A percentile compares a stretch with the other conserved stretches of the same genome.
Conservation (phyloP, 92 coral and sea anemone species). For the Bergia puertoricense region DNA sequence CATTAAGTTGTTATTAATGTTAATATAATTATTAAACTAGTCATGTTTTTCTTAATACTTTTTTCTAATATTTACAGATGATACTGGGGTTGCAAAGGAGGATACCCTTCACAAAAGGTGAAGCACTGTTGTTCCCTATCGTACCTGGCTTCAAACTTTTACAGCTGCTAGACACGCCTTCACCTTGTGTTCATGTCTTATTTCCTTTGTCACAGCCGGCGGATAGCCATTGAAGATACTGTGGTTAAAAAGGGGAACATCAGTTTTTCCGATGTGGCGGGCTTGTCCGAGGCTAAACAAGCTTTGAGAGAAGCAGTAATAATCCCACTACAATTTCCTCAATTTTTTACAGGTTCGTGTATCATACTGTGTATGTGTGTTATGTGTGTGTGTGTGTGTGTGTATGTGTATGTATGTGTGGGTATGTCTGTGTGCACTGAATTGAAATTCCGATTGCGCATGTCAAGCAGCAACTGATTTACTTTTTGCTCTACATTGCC, state of each 20-base stretch:
- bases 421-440: too few relatives aligned
- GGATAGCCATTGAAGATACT: conserved; percentile 94
- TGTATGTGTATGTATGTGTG: too few relatives aligned
- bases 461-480: too few relatives aligned
- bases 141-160: too few relatives aligned
- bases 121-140: too few relatives aligned
- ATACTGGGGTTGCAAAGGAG: not conserved
- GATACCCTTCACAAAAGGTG: not conserved
- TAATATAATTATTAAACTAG: too few relatives aligned
- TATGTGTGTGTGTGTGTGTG: not conserved
- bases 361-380: too few relatives aligned
- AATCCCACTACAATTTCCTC: conserved; percentile 94
- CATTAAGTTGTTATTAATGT: too few relatives aligned
- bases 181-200: too few relatives aligned
- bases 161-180: too few relatives aligned
- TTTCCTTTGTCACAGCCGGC: conserved; percentile 58
- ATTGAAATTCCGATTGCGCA: too few relatives aligned
- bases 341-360: conserved; percentile 83
- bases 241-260: conserved; percentile 70
- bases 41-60: not conserved
- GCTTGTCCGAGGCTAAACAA: conserved; percentile 82
- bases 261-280: conserved; percentile 85
- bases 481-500: too few relatives aligned
- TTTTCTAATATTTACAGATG: not conserved
- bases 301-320: conserved; percentile 91